Conservation (phyloP, 2,113 vertebrate species). For the Fulmarus glacialis region DNA sequence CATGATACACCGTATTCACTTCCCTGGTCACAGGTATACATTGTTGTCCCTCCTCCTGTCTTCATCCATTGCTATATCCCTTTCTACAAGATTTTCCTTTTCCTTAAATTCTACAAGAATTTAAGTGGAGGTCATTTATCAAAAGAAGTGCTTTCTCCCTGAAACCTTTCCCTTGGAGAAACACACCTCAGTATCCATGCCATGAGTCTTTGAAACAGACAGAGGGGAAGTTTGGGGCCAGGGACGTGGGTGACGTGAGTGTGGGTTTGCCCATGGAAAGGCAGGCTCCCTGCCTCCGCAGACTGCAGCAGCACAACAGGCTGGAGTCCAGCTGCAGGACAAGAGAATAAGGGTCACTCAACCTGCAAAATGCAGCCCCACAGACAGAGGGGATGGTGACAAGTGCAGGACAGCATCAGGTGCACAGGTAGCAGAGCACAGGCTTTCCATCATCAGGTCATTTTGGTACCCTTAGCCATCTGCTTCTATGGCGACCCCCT, state of each 20-base stretch:
- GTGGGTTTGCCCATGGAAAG: not conserved
- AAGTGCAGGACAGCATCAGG: not conserved
- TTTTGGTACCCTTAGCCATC: not conserved
- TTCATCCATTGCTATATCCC: not conserved
- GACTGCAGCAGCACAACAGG: not conserved
- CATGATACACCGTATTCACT: not conserved
- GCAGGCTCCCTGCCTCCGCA: rapidly evolving
- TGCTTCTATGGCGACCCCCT: not conserved
- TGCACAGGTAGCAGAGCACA: not conserved
- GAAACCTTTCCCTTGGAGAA: not conserved
- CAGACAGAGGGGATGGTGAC: not conserved
- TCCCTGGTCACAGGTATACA: not conserved
- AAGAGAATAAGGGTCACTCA: not conserved
- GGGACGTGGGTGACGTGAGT: rapidly evolving
- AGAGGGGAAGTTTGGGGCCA: not conserved
- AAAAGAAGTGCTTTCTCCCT: not conserved
- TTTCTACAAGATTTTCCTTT: not conserved
- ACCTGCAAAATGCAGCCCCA: not conserved
- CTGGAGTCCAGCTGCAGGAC: not conserved
- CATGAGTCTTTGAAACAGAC: not conserved
- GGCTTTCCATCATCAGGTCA: not conserved
- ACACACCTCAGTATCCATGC: rapidly evolving
- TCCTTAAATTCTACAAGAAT: not conserved
- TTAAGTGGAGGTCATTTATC: not conserved
- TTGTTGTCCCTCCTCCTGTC: not conserved